Conservation (phyloP, 2,797 vertebrate species). For the Vespertilio murinus region DNA sequence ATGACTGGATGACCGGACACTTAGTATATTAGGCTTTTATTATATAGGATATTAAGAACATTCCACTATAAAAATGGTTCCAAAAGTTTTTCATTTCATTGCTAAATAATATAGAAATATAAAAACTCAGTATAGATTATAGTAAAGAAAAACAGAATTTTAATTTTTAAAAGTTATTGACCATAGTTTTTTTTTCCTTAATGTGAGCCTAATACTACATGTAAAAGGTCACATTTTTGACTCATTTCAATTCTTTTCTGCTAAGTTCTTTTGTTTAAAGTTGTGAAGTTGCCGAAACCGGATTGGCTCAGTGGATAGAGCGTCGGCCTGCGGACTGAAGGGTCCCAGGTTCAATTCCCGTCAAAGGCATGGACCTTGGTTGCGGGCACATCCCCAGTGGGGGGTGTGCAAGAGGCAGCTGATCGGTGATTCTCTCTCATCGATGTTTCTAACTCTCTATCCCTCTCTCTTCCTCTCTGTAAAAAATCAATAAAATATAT, state of each 20-base stretch:
- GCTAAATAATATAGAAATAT: not conserved
- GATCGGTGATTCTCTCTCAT: no score
- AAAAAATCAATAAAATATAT: no score
- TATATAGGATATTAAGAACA: not conserved
- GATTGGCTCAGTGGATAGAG: no score
- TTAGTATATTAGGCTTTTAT: no score
- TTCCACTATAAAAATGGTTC: not conserved
- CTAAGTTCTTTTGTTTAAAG: slow-evolving; percentile 9
- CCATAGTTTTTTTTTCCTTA: not conserved
- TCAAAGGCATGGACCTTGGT: no score
- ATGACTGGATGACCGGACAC: no score
- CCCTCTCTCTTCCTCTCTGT: no score
- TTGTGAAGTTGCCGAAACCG: not conserved
- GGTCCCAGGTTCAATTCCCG: no score
- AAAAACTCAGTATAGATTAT: not conserved
- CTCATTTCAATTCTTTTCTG: slow-evolving; percentile 1
- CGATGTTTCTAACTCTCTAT: no score
- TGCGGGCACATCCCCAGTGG: no score
- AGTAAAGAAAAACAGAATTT: slow-evolving; percentile 30
- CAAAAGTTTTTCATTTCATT: slow-evolving; percentile 9
- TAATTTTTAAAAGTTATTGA: slow-evolving; percentile 7
- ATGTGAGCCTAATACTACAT: not conserved
- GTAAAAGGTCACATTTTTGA: not conserved
- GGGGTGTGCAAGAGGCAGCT: no score
- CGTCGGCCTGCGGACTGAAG: no score